Conservation (phyloP, 2,888 invertebrate species). For the Tetranychus truncatus region DNA sequence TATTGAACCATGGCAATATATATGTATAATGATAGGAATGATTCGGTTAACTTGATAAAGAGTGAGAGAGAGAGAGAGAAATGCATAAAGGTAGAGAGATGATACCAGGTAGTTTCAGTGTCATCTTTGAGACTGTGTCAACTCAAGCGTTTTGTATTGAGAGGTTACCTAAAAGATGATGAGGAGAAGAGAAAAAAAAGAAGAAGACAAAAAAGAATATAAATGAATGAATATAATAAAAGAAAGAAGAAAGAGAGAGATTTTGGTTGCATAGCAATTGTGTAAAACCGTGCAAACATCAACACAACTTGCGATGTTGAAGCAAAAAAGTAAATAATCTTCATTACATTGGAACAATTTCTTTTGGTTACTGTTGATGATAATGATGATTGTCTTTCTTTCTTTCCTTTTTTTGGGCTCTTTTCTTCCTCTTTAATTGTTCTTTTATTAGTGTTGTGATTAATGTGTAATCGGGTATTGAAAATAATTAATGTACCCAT, state of each 20-base stretch:
- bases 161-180: not conserved
- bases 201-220: not conserved
- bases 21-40: not conserved
- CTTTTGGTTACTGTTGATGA: not conserved
- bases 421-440: not conserved
- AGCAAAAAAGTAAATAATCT: not conserved
- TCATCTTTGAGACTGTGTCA: not conserved
- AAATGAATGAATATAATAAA: not conserved
- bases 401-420: not conserved
- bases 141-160: slow-evolving; percentile 1
- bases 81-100: not conserved
- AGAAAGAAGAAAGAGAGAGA: not conserved
- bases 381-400: not conserved
- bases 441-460: not conserved
- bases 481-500: not conserved
- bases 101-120: slow-evolving; percentile 1
- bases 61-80: slow-evolving; percentile 6
- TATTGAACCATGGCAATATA: not conserved
- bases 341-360: not conserved
- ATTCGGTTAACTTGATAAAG: not conserved
- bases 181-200: not conserved
- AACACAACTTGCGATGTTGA: not conserved
- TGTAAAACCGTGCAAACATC: not conserved
- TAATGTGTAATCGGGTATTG: not conserved
- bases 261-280: not conserved